A percentile compares a stretch with the other conserved stretches of the same genome.
Conservation (phyloP, 2,888 invertebrate genomes). For the Isotomurus palustris region DNA sequence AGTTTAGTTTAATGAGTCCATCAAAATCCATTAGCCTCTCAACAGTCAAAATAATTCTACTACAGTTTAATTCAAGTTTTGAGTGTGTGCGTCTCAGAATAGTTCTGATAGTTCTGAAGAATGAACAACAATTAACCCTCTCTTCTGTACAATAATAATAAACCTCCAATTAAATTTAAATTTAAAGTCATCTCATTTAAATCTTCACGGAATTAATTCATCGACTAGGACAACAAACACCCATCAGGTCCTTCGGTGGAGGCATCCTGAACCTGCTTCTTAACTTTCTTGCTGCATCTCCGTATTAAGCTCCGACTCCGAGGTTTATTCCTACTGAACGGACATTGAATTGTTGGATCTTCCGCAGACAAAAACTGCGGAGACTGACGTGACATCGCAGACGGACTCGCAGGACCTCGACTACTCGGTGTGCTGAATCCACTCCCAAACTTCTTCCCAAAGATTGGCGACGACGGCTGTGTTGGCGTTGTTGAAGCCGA, state of each 20-base stretch:
- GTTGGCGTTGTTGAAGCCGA: slow-evolving; percentile 24
- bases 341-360: slow-evolving; percentile 48
- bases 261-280: slow-evolving; percentile 69
- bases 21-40: too few species aligned
- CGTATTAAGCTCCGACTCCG: slow-evolving; percentile 71
- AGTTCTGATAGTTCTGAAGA: too few species aligned
- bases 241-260: slow-evolving; percentile 61
- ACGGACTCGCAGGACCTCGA: slow-evolving; percentile 49
- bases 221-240: slow-evolving; percentile 67
- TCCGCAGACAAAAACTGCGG: slow-evolving; percentile 47
- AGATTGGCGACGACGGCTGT: slow-evolving; percentile 12
- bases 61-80: too few species aligned
- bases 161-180: too few species aligned
- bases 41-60: too few species aligned
- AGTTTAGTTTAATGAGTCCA: too few species aligned
- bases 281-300: slow-evolving; percentile 71
- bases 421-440: slow-evolving; percentile 34
- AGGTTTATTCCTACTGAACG: slow-evolving; percentile 53
- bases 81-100: too few species aligned
- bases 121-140: too few species aligned
- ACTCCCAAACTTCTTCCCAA: slow-evolving; percentile 48
- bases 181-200: too few species aligned
- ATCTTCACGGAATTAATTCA: too few species aligned
- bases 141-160: too few species aligned
- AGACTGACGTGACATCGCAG: too few species aligned